Conservation (phyloP, 2,797 vertebrate species). For the Pantherophis vulpinus region DNA sequence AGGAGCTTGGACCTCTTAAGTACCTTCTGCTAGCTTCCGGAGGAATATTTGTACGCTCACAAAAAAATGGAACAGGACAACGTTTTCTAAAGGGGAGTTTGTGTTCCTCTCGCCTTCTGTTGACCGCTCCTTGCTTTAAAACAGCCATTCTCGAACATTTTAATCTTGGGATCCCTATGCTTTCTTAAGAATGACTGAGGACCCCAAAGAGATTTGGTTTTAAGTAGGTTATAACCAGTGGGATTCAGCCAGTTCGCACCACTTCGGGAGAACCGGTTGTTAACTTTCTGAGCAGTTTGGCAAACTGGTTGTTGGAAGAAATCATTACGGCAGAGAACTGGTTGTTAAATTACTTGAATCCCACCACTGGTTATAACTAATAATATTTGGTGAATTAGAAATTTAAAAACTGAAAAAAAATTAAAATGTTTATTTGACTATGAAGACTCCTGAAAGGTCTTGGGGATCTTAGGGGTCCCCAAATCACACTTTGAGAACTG, state of each 20-base stretch:
- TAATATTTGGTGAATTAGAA: not conserved
- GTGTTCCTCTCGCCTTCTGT: not conserved
- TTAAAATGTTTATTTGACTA: not conserved
- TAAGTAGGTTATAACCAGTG: not conserved
- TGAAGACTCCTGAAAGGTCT: not conserved
- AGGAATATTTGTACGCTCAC: not conserved
- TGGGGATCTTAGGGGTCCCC: not conserved
- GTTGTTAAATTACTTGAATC: no score
- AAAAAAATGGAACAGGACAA: not conserved
- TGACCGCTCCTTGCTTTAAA: not conserved
- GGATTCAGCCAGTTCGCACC: no score
- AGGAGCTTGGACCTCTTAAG: not conserved
- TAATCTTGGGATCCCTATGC: not conserved
- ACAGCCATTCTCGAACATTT: not conserved
- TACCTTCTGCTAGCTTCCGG: constrained; percentile 4
- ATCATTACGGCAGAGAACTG: no score
- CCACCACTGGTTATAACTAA: not conserved
- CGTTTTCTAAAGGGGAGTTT: not conserved
- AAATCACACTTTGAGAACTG: not conserved
- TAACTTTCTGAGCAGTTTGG: no score
- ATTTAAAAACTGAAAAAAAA: not conserved
- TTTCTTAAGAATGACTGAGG: not conserved
- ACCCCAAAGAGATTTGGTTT: not conserved
- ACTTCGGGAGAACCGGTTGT: no score
- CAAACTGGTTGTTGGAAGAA: no score